Base-by-base conservation (phyloP, 2,113 vertebrate genomes). In the Meles meles region DNA sequence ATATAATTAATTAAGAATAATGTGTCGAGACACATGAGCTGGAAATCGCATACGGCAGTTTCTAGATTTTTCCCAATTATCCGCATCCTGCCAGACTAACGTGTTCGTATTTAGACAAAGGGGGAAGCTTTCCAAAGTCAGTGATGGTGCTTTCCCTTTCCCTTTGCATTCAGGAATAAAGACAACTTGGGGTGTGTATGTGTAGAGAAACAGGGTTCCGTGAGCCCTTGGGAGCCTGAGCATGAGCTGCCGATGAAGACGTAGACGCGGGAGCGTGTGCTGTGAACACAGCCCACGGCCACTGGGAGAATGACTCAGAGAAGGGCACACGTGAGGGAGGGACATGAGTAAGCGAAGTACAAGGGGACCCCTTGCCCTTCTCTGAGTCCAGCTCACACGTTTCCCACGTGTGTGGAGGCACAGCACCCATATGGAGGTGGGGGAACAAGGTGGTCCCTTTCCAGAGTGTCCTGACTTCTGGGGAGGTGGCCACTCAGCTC, bases 1-100 rank as follows among this genome's bases (percentile, higher is more conserved):
- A 90, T 47, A 79, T 86, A 97, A 90, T 96, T 98, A 96, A 98
- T 97, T 55, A 98, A 31, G 86, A 90, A 96, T 71, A 96, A 93
- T 27, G 1, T 2, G 71, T 7, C 4, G 93, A 87, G 12, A 89
- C 31, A 21, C 72, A 52, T 4, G 92, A 88, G 85, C 67, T 47
- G 5, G 31, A 77, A 34, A 27, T 2, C 2, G 0, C n/a, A 76
- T 17, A 6, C 42, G 2, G 4, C 3, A 17, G 29, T 37, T 55
- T 83, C 82, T 7, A 71, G 34, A 34, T 81, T 93, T 90, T 91
- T 76, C 42, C 31, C 67, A 69, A 81, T 18, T n/a, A 9, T 47
- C 52, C 0, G 0, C 0, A 3, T 52, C 31, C 49, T 44, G 80
- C 34, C 59, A 39, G 55, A 37, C 3, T 25, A 2, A 4, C 31